Evolutionary conservation across 2,888 invertebrate species (phyloP), one percentile per base, ranked within the genome.

Genomic region (Lissocephala sabroskyi): DNA sequence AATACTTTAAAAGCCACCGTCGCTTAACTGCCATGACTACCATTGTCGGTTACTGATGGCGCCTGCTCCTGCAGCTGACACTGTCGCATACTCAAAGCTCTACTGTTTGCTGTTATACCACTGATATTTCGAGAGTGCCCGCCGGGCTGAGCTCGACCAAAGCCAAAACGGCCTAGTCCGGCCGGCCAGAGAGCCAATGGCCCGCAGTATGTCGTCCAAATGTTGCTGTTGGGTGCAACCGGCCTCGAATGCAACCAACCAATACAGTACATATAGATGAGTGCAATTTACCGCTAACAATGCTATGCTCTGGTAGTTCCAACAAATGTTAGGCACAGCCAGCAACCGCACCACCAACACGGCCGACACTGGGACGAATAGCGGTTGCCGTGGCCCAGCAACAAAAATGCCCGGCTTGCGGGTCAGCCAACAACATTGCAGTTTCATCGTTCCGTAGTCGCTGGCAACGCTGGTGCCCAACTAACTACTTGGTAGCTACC

Each of bases 211-310:
- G n/a, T n/a, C n/a, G n/a, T n/a, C n/a, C n/a, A n/a, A n/a, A n/a
- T n/a, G n/a, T n/a, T n/a, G n/a, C n/a, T n/a, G n/a, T n/a, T n/a
- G n/a, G 3, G 23, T 23, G 23, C 23, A 23, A 23, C 23, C 23
- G n/a, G n/a, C n/a, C n/a, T n/a, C 23, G 7, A 53, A 50, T 56
- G 59, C 53, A 53, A 45, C 51, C 49, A 55, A 39, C 40, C 36
- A 35, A n/a, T 17, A 23, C 50, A 46, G 46, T 56, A 64, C 61
- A 49, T 74, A 70, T 74, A 74, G 70, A 74, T 71, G 70, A 73
- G 75, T 67, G 75, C 71, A 73, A 73, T 73, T 73, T 75, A 73
- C 71, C 75, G 75, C 65, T 73, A 71, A 75, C 71, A 73, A 73
- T 73, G 67, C 71, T 63, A 73, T 75, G 71, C 65, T 58, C 53